phyloP scores from a whole-genome alignment of 2,888 invertebrate genomes.

The Arenicola marina region DNA sequence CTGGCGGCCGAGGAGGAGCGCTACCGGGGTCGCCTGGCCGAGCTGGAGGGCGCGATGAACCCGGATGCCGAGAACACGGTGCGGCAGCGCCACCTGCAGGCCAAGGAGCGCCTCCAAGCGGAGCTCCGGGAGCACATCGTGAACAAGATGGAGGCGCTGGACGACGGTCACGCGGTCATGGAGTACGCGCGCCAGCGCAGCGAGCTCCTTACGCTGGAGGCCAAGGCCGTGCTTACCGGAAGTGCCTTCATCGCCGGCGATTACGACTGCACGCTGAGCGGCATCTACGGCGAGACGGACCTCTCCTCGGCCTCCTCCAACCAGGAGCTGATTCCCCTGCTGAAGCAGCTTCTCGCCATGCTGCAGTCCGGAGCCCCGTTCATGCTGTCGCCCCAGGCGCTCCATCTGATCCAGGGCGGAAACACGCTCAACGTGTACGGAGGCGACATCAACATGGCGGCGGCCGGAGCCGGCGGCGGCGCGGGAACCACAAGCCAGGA shows the following conservation, averaged over 20 bases:
- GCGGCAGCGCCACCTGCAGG: slow-evolving; percentile 45
- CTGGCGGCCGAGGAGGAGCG: slow-evolving; percentile 50
- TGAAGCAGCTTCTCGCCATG: slow-evolving; percentile 54
- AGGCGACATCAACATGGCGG: background rate
- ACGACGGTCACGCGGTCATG: slow-evolving; percentile 46
- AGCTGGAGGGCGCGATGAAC: slow-evolving; percentile 49
- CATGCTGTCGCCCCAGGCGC: slow-evolving; percentile 45
- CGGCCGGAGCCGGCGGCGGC: background rate
- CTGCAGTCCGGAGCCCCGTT: slow-evolving; percentile 55
- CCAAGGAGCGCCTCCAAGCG: slow-evolving; percentile 41
- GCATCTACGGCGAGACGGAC: slow-evolving; percentile 51
- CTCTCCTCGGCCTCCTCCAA: slow-evolving; percentile 37
- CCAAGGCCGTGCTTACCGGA: slow-evolving; percentile 45
- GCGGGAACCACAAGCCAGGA: background rate
- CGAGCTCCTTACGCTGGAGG: slow-evolving; percentile 50
- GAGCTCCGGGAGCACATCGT: slow-evolving; percentile 52
- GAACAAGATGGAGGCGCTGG: slow-evolving; percentile 44
- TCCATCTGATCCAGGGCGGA: slow-evolving; percentile 42
- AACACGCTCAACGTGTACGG: background rate
- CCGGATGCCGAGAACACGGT: slow-evolving; percentile 49
- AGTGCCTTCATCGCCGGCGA: slow-evolving; percentile 49
- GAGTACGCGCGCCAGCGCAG: slow-evolving; percentile 51
- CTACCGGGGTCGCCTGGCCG: slow-evolving; percentile 14
- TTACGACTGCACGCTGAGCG: slow-evolving; percentile 48
- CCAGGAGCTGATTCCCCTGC: slow-evolving; percentile 52